Conservation (phyloP, 2,888 invertebrate genomes). For the Incurvaria masculella region DNA sequence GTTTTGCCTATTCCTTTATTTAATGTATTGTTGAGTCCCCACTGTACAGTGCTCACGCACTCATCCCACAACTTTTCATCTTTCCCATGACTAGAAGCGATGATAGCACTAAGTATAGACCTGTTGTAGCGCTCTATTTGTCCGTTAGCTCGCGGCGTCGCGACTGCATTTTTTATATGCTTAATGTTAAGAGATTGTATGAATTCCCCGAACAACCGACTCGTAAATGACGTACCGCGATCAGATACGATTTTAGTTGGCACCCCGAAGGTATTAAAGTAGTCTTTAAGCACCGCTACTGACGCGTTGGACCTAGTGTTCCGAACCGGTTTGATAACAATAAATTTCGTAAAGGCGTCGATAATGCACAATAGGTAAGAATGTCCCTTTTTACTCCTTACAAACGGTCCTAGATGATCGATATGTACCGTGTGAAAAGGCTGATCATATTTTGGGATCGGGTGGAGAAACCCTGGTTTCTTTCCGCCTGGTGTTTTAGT, state of each 20-base stretch:
- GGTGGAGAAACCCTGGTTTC: constrained; percentile 12
- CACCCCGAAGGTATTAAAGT: constrained; percentile 11
- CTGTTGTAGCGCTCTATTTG: constrained; percentile 17
- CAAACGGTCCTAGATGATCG: constrained; percentile 13
- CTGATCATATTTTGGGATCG: constrained; percentile 12
- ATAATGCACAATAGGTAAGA: constrained; percentile 11
- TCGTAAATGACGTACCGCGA: constrained; percentile 12
- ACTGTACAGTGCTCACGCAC: constrained; percentile 9
- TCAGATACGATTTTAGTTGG: constrained; percentile 13
- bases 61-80: constrained; percentile 4
- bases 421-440: constrained; percentile 7
- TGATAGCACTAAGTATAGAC: constrained; percentile 7
- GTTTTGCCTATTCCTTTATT: constrained; percentile 10
- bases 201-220: constrained; percentile 13
- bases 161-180: constrained; percentile 16
- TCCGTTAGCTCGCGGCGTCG: constrained; percentile 18
- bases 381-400: constrained; percentile 12
- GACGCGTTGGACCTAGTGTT: constrained; percentile 13
- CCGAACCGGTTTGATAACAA: constrained; percentile 11
- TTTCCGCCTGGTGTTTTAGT: constrained; percentile 7
- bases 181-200: constrained; percentile 4
- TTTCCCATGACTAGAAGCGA: constrained; percentile 3
- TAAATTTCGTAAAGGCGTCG: constrained; percentile 13
- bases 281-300: constrained; percentile 11
- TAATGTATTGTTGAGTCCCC: constrained; percentile 12